These are phyloP conservation scores for Dissostichus mawsoni DNA, from an alignment of 2,113 vertebrate genomes.

Conservation along the genomic window DNA sequence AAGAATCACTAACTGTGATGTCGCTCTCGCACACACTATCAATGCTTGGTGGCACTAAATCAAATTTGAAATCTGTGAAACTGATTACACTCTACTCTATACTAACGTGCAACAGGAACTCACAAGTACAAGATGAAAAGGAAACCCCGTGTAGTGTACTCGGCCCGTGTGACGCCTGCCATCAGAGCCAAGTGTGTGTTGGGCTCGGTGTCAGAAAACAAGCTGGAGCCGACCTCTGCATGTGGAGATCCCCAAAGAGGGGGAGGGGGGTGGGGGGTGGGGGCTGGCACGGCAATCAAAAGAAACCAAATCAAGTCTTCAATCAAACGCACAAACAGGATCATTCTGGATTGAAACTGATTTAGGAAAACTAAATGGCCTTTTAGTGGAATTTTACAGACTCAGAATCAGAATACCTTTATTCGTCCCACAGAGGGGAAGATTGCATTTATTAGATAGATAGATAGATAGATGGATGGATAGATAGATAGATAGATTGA, in stretches of 20 bases:
- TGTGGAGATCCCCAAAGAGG: neutral
- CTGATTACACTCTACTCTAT: neutral
- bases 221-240: slow-evolving; percentile 14
- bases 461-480: too few relatives aligned
- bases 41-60: neutral
- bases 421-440: too few relatives aligned
- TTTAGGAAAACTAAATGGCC: neutral
- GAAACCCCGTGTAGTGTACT: neutral
- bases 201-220: neutral
- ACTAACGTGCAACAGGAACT: neutral
- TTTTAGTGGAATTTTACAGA: too few relatives aligned
- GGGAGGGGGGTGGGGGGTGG: neutral
- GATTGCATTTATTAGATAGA: too few relatives aligned
- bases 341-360: neutral
- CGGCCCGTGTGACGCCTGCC: neutral
- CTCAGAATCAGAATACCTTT: too few relatives aligned
- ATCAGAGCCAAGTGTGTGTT: slow-evolving; percentile 2
- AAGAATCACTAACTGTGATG: too few relatives aligned
- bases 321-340: neutral
- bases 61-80: neutral
- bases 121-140: neutral
- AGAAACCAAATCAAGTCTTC: neutral
- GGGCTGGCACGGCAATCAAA: neutral
- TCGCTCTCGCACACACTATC: neutral
- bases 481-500: too few relatives aligned